Conservation (phyloP, 2,797 vertebrate genomes). For the Xiphorhynchus erythropygius region DNA sequence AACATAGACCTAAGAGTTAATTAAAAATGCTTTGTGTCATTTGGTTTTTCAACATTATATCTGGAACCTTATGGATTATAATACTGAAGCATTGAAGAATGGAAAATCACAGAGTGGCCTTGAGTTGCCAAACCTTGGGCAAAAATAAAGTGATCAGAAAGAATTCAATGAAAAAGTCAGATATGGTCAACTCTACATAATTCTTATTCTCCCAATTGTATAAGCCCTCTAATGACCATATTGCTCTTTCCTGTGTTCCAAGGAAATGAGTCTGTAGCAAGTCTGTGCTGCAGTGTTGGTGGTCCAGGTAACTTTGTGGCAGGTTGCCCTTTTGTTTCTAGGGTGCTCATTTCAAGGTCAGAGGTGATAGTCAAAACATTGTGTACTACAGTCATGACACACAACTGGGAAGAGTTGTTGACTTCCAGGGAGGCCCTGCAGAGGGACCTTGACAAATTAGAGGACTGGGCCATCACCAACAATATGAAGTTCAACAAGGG, state of each 20-base stretch:
- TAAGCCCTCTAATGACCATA: accelerated
- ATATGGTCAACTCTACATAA: not conserved
- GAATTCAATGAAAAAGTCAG: not conserved
- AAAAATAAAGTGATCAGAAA: not conserved
- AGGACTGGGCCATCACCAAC: not conserved
- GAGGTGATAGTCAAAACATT: not conserved
- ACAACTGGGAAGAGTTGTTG: not conserved
- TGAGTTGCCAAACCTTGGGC: not conserved
- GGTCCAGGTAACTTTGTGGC: not conserved
- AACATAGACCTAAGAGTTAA: not conserved
- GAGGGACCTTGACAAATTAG: not conserved
- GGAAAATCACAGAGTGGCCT: not conserved
- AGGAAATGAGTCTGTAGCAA: not conserved
- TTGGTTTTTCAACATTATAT: not conserved
- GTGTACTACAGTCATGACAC: not conserved
- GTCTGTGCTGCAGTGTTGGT: not conserved
- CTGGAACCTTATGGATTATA: not conserved
- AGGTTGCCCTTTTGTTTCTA: not conserved
- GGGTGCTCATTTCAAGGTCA: not conserved
- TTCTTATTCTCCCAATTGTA: accelerated
- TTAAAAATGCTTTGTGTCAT: not conserved
- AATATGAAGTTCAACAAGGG: not conserved
- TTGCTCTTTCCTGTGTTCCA: not conserved
- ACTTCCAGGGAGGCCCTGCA: not conserved
- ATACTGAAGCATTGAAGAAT: not conserved